Base-by-base conservation (phyloP, 2,797 vertebrate genomes). In the Premnoplex brunnescens region DNA sequence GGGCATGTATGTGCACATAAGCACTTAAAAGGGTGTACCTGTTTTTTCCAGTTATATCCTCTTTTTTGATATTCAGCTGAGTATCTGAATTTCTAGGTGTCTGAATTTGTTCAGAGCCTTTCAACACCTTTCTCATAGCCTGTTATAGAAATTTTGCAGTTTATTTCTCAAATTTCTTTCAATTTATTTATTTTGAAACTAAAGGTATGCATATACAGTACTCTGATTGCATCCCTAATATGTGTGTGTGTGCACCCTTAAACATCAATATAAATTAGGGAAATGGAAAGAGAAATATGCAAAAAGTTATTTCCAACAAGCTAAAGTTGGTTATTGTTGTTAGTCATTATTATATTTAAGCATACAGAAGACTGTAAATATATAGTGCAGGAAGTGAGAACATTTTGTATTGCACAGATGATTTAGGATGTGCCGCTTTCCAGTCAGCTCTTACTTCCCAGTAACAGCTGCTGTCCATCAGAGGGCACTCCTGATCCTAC, bases 401-500 rank as follows among this genome's bases (percentile, higher is more conserved):
- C 21, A 6, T 67, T 72, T 63, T 46, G 13, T 68, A 21, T 27
- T 55, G n/a, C 3, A 2, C 9, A 36, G n/a, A 30, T 4, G 23
- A 7, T 7, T 92, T 46, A 20, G 52, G 68, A 86, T 59, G 54
- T 39, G 36, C 34, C 22, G 2, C n/a, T 88, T 87, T 37, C 20
- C 69, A 41, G 72, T 37, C 79, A 67, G 64, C 64, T 55, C 9
- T 7, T 60, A 36, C 17, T 51, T 80, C 63, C 55, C 54, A 43
- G 71, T 41, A 36, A 10, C 10, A 36, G 63, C 28, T 51, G 32
- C 3, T 32, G 15, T 66, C 92, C 97, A 92, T 97, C 95, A 97
- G 98, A 93, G 96, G 97, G 96, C 93, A 91, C 97, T 97, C 94
- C 95, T 94, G 74, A 63, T 95, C 95, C 96, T 98, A 44, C 44